phyloP scores from a whole-genome alignment of 2,113 vertebrate species.

The Chiloscyllium plagiosum region DNA sequence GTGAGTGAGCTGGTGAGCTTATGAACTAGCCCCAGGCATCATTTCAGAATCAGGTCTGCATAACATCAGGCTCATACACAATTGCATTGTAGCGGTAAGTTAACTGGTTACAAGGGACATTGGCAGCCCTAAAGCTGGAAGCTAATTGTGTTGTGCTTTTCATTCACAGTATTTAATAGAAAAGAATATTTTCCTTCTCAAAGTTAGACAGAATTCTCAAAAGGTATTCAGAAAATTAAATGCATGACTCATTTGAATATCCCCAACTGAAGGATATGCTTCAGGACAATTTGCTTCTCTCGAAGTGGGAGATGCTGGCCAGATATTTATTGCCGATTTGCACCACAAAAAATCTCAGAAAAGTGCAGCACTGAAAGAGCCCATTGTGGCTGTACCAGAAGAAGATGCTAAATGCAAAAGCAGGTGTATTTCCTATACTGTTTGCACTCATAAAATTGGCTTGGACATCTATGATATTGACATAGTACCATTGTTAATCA shows the following conservation, averaged over 20 bases:
- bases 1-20: not conserved
- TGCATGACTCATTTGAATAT: not conserved
- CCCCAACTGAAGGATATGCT: not conserved
- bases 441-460: not conserved
- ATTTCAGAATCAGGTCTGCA: constrained; percentile 3
- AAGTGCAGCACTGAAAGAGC: not conserved
- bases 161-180: not conserved
- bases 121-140: not conserved
- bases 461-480: not conserved
- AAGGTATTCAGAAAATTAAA: not conserved
- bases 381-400: not conserved
- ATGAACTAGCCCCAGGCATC: not conserved
- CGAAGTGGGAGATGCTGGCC: not conserved
- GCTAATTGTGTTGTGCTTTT: no score
- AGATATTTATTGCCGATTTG: not conserved
- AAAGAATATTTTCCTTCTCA: not conserved
- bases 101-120: not conserved
- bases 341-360: not conserved
- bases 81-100: not conserved
- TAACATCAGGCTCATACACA: not conserved
- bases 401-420: not conserved
- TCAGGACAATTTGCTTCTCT: not conserved
- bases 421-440: not conserved
- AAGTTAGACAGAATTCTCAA: not conserved
- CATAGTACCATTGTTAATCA: not conserved